phyloP scores from a whole-genome alignment of 2,888 invertebrate genomes.

The Heteropelma amictum region DNA sequence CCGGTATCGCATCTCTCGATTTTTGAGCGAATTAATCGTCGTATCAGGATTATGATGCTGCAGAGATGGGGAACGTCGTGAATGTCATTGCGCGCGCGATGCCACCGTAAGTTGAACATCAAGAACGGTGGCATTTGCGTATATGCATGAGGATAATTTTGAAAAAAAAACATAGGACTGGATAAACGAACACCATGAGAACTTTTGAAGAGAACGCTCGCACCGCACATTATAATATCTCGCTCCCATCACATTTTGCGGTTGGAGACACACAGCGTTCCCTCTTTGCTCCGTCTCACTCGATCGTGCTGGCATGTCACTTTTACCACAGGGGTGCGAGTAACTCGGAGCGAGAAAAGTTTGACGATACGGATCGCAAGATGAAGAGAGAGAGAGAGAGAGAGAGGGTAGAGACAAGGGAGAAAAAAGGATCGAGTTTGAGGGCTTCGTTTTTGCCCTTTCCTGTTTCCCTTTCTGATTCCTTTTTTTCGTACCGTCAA shows the following conservation, averaged over 20 bases:
- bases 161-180: slow-evolving; percentile 10
- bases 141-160: background rate
- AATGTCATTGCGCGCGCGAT: background rate
- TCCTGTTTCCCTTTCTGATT: background rate
- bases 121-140: background rate
- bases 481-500: slow-evolving; percentile 35
- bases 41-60: too few species aligned
- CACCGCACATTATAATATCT: slow-evolving; percentile 51
- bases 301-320: background rate
- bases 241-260: slow-evolving; percentile 54
- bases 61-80: too few species aligned
- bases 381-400: background rate
- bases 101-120: background rate
- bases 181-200: background rate
- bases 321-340: slow-evolving; percentile 21
- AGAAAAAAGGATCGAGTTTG: too few species aligned
- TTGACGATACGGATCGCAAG: slow-evolving; percentile 3
- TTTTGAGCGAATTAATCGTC: too few species aligned
- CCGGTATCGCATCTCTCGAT: too few species aligned
- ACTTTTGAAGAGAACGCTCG: slow-evolving; percentile 2
- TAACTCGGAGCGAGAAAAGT: slow-evolving; percentile 21
- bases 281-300: slow-evolving; percentile 9
- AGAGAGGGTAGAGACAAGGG: too few species aligned
- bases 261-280: slow-evolving; percentile 22
- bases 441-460: slow-evolving; percentile 20